Evolutionary conservation across 2,888 invertebrate genomes (phyloP), one percentile per base, ranked within the genome.

Genomic region (Taphrorychus bicolor): DNA sequence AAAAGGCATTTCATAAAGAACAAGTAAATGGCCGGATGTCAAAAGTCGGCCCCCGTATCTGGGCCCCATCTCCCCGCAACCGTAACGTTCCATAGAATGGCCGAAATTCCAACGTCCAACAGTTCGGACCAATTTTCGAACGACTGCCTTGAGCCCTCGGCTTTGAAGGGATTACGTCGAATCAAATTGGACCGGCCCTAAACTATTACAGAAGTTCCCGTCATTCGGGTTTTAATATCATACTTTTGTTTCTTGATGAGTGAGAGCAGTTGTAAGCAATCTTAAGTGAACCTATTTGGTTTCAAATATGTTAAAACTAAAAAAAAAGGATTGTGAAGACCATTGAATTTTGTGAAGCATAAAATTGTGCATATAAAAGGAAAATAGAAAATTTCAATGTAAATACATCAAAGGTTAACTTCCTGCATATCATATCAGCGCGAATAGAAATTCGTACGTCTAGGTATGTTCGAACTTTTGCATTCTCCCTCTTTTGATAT

Each of bases 81-180:
- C 52, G 54, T 56, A 63, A 63, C 62, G 49, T 63, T 63, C 45
- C 45, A 45, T 16, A 45, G 24, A 63, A 63, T 63, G 49, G 48
- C 62, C 62, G 57, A 63, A 57, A 51, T 63, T 63, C 51, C 56
- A 32, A 22, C 62, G 62, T 49, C 56, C 57, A 49, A 48, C 40
- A 32, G 56, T 57, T 32, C 56, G 49, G 51, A 57, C 56, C 49
- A 48, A 63, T 63, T 63, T 63, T 63, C 56, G 22, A 63, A 63
- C 62, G 62, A 63, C 56, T 63, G 56, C 56, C 62, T 63, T 63
- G 62, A 63, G 56, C 62, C 32, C 57, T 17, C 11, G 40, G 17
- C 18, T 54, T 62, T 62, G 22, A 61, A 62, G 51, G 61, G 61
- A 62, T 62, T 62, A 62, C 61, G 23, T 56, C 53, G 32, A 54